phyloP scores from a whole-genome alignment of 2,797 vertebrate genomes.

The Tapera naevia region DNA sequence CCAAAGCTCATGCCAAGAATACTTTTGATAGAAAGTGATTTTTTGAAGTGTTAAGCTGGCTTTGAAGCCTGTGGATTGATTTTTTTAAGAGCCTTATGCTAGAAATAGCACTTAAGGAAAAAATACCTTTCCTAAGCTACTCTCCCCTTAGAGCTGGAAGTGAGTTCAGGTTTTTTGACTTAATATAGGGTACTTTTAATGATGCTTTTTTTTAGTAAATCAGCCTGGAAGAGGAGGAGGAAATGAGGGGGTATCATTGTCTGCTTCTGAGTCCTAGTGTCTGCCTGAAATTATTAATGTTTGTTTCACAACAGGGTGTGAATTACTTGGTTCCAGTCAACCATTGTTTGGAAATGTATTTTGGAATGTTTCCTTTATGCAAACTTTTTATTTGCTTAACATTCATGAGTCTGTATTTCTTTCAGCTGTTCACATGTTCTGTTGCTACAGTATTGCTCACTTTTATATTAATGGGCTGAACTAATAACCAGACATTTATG shows the following conservation, averaged over 20 bases:
- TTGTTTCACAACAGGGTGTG: slow-evolving; percentile 54
- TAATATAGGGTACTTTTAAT: neutral
- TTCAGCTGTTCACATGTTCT: slow-evolving; percentile 50
- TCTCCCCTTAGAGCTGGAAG: neutral
- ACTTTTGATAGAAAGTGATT: neutral
- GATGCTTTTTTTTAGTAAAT: neutral
- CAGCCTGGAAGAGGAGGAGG: neutral
- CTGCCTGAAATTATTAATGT: slow-evolving; percentile 54
- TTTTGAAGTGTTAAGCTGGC: neutral
- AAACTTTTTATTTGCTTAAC: slow-evolving; percentile 50
- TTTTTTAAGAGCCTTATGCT: neutral
- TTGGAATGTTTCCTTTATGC: slow-evolving; percentile 58
- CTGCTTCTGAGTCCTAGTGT: slow-evolving; percentile 29
- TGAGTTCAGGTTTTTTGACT: neutral
- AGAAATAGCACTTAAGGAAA: neutral
- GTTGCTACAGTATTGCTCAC: neutral
- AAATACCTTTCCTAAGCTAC: neutral
- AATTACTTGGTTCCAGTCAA: slow-evolving; percentile 62
- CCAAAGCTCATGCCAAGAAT: slow-evolving; percentile 7
- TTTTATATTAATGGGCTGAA: slow-evolving; percentile 16
- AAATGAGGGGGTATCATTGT: neutral
- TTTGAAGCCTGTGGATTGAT: slow-evolving; percentile 16
- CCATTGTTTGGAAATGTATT: slow-evolving; percentile 64
- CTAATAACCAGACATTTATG: slow-evolving; percentile 32
- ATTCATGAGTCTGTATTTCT: slow-evolving; percentile 32